Evolutionary conservation across 2,888 invertebrate species (phyloP), one percentile per base, ranked within the genome.

Genomic region (Temnothorax rugatulus): DNA sequence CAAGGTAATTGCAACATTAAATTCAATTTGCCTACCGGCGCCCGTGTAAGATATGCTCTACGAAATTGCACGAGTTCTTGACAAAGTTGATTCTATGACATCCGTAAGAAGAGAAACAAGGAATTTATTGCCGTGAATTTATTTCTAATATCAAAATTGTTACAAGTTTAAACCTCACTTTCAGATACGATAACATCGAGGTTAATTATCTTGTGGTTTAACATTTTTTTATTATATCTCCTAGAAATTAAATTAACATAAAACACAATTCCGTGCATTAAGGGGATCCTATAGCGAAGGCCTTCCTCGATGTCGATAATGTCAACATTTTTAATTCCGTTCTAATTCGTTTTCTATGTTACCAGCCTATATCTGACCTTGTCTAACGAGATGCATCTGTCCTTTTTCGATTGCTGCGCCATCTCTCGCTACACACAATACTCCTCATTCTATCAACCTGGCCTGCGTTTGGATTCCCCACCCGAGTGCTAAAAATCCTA

Each of bases 1-100:
- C 61, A 57, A 66, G 59, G 44, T 82, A 84, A 84, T 84, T 84
- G 81, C 84, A 69, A 81, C 68, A 83, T 83, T 77, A 79, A 77
- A 83, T 83, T 83, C 83, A 77, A 83, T 82, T 82, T 82, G 63
- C 63, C 75, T 75, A 82, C 34, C 38, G 74, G 52, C 82, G 29
- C 8, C 41, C 63, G n/a, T 25, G 15, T 25, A 59, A 29, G 29
- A 52, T 63, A 59, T 59, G 29, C 38, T 52, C 47, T 41, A 34
- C 41, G 63, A 63, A 74, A 82, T 75, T 61, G 41, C 75, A 50
- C 75, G 41, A 64, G 74, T 44, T 44, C 52, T 44, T 54, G 74
- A 44, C 44, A 75, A 64, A 41, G 9, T 77, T 68, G 41, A 54
- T 68, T 38, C 29, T 41, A 21, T 47, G 63, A 64, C 34, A 54